Base-by-base conservation (phyloP, 2,888 invertebrate genomes). In the Coecobrya sp. region DNA sequence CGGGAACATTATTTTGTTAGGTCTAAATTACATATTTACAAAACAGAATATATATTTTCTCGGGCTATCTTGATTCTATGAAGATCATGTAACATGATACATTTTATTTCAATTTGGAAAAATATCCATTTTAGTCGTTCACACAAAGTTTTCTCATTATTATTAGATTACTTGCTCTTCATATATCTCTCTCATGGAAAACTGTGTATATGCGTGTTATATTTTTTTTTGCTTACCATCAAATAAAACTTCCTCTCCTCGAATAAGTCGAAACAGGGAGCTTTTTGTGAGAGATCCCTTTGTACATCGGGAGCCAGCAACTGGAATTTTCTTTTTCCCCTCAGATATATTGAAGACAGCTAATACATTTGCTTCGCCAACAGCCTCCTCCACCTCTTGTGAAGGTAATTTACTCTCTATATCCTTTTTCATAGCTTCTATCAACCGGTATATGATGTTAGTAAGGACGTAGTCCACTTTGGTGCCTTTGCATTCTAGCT, bases 361-460 rank as follows among this genome's bases (percentile, higher is more conserved):
- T 19, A 98, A 95, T 1, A 99, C 98, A 95, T 97, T 97, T 0
- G 99, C 99, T 96, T 98, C 98, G 0, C 98, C 98, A 97, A 98
- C 93, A 49, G 97, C 94, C 95, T 98, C 98, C 95, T 99, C 98
- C 11, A 97, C 97, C 94, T 97, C 97, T 76, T 97, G 95, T 36
- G 96, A 95, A 0, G 99, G 98, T 95, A 99, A 96, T 95, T 97
- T 96, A 0, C 96, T 96, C 95, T 97, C 97, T 86, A 99, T 97
- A 96, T 98, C 97, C 76, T 96, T 96, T 95, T 98, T 98, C 0
- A 99, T 96, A 95, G 99, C 98, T 95, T 99, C 99, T 19, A 99
- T 97, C 92, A 99, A 96, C 94, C 98, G 97, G 96, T 99, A 99
- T 95, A 99, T 99, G 42, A 99, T 97, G 96, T 99, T 99, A 95